Percentiles rank a stretch among this genome's conserved stretches.
These are phyloP conservation scores for Rhinogobius similis DNA, from an alignment of 2,113 vertebrate species.

Conservation along the genomic window DNA sequence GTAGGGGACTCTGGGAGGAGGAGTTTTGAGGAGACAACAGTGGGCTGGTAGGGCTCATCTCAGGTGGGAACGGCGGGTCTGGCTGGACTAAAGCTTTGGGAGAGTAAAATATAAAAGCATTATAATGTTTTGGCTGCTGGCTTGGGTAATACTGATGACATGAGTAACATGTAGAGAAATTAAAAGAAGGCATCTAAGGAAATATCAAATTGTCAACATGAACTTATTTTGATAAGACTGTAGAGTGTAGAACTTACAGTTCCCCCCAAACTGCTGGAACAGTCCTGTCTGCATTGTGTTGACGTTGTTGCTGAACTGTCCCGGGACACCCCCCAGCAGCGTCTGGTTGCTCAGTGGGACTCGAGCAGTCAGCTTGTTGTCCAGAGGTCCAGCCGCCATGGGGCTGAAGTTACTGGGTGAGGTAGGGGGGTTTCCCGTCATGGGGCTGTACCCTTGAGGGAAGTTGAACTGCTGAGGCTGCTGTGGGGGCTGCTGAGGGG, in stretches of 20 bases:
- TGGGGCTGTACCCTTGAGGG: conserved; percentile 82
- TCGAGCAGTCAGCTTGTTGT: conserved; percentile 79
- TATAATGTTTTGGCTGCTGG: background rate
- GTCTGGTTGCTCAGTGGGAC: conserved; percentile 80
- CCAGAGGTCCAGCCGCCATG: conserved; percentile 76
- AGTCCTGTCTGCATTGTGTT: conserved; percentile 86
- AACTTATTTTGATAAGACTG: too few relatives aligned
- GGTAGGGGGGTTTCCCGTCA: conserved; percentile 83
- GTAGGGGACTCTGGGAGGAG: conserved; percentile 87
- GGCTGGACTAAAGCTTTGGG: conserved; percentile 85
- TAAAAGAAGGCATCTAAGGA: background rate
- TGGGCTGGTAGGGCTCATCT: conserved; percentile 88
- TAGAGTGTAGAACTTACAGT: conserved; percentile 74
- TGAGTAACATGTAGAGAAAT: background rate
- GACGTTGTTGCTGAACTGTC: conserved; percentile 82
- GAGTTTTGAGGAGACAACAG: conserved; percentile 89
- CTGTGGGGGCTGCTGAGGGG: conserved; percentile 38
- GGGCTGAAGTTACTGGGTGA: conserved; percentile 88
- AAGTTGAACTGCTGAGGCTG: conserved; percentile 86
- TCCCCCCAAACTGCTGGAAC: conserved; percentile 87
- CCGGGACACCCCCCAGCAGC: conserved; percentile 82
- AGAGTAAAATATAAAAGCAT: background rate
- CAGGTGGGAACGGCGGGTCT: conserved; percentile 84
- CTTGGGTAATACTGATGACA: background rate
- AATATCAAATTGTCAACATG: background rate